Percentiles rank a stretch among this genome's conserved stretches.
These are phyloP conservation scores for Epicauta chinensis DNA, from an alignment of 1,140 invertebrate species.

Conservation along the genomic window DNA sequence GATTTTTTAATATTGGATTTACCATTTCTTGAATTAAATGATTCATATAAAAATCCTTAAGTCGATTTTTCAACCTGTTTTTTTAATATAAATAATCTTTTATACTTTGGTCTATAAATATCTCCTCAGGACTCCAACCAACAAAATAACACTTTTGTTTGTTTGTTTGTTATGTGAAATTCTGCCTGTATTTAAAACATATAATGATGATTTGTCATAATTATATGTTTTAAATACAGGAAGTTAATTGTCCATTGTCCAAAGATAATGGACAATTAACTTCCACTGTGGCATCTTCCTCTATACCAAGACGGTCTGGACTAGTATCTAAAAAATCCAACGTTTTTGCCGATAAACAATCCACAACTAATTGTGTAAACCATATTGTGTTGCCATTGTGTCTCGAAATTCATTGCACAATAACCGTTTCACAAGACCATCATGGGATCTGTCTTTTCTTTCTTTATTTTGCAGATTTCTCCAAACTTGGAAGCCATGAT, in stretches of 20 bases:
- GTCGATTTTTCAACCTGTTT: too few relatives aligned
- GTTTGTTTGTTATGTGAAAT: constrained; percentile 15
- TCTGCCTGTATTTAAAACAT: constrained; percentile 17
- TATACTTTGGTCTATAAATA: too few relatives aligned
- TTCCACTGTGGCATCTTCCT: constrained; percentile 20
- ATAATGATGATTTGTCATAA: background rate
- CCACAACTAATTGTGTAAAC: background rate
- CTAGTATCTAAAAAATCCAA: constrained; percentile 10
- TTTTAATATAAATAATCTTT: too few relatives aligned
- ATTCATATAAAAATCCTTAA: too few relatives aligned
- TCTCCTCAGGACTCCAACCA: background rate
- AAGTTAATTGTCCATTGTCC: too few relatives aligned
- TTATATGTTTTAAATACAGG: background rate
- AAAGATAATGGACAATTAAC: constrained; percentile 27
- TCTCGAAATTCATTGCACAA: background rate
- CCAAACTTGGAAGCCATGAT: background rate
- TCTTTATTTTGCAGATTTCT: background rate
- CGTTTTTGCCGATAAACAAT: background rate
- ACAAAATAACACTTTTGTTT: constrained; percentile 14
- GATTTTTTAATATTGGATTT: too few relatives aligned
- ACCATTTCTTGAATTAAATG: too few relatives aligned
- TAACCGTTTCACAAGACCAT: background rate
- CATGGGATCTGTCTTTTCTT: background rate
- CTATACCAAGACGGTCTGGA: constrained; percentile 24
- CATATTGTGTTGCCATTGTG: background rate